Evolutionary conservation across 2,888 invertebrate species (phyloP).

Genomic region (Arrhopalites spinosus): DNA sequence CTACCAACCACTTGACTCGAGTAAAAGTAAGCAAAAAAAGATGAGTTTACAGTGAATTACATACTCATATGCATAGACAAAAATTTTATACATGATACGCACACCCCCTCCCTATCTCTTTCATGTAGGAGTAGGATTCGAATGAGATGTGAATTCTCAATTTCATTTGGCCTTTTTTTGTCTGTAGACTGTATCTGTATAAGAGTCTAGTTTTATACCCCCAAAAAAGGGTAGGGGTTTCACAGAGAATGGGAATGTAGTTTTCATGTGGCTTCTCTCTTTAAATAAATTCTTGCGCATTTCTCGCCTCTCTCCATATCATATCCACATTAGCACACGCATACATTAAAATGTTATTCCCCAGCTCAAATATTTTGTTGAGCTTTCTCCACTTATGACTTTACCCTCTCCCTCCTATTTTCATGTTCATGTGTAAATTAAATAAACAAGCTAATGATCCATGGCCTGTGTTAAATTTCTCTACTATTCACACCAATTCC

Average conservation of each 20-base stretch:
- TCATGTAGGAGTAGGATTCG: background rate
- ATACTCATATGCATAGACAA: background rate
- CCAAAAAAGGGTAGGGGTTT: too few species aligned
- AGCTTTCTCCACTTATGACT: background rate
- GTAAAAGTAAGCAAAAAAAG: background rate
- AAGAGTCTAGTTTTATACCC: too few species aligned
- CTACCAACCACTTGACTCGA: too few species aligned
- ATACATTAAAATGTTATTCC: background rate
- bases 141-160: conserved; percentile 14
- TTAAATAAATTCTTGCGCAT: background rate
- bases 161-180: background rate
- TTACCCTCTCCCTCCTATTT: background rate
- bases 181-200: background rate
- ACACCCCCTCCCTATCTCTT: background rate
- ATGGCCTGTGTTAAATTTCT: too few species aligned
- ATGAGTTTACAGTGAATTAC: background rate
- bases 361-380: too few species aligned
- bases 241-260: too few species aligned
- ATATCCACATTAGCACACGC: conserved; percentile 4
- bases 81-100: background rate
- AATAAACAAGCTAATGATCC: too few species aligned
- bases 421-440: too few species aligned
- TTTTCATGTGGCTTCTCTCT: background rate
- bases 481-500: too few species aligned
- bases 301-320: background rate